phyloP scores from a whole-genome alignment of 2,797 vertebrate genomes.

The Phataginus tricuspis region DNA sequence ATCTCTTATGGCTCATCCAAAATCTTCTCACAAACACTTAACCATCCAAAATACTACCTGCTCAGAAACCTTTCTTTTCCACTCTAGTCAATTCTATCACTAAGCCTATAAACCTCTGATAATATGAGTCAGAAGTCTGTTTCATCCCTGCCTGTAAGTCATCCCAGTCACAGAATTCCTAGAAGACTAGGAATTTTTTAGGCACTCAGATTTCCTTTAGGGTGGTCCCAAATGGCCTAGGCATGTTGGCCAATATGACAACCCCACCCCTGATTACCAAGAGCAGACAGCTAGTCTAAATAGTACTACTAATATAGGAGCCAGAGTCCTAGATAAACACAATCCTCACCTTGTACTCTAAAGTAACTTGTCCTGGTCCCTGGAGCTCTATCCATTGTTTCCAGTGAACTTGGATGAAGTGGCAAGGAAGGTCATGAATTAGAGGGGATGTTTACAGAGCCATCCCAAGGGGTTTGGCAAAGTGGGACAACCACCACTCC shows the following conservation, averaged over 20 bases:
- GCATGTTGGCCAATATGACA: background rate
- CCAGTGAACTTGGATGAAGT: background rate
- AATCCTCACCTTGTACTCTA: background rate
- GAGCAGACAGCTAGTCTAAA: background rate
- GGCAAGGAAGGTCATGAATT: background rate
- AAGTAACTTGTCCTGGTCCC: background rate
- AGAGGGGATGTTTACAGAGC: background rate
- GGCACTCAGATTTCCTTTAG: background rate
- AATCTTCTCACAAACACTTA: background rate
- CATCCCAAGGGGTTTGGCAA: background rate
- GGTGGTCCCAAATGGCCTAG: background rate
- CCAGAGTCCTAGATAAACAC: background rate
- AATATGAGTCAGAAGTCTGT: background rate
- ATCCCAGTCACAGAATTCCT: background rate
- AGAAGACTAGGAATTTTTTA: background rate
- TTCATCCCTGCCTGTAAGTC: background rate
- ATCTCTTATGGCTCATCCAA: background rate
- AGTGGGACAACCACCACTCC: background rate
- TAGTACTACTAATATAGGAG: background rate
- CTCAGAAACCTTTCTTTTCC: conserved; percentile 26
- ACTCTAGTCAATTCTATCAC: background rate
- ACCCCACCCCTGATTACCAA: background rate
- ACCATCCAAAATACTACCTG: background rate
- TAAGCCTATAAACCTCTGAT: background rate
- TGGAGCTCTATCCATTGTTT: background rate